Evolutionary conservation across 2,888 invertebrate species (phyloP), one percentile per base, ranked within the genome.

Genomic region (Rhimphoctona megacephalus): DNA sequence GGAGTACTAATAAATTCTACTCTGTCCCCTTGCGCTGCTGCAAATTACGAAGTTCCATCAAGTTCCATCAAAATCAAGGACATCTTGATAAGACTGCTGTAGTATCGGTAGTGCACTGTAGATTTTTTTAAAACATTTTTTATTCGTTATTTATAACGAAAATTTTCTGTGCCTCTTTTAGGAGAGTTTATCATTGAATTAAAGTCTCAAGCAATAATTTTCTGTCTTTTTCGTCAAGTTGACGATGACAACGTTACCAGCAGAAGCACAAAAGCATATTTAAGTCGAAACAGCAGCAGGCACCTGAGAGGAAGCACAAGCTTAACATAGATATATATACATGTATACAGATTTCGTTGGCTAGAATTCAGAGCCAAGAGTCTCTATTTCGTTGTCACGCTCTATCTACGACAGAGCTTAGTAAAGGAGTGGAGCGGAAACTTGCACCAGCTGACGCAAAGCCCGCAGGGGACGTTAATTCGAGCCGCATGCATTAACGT

Each of bases 391-490:
- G 70, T 77, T 81, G 85, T 81, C 66, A 69, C 76, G 66, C 76
- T 80, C 25, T 70, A 87, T 49, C 80, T 74, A 78, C 77, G 67
- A 66, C 36, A 39, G 46, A 67, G 78, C 87, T 88, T 69, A 73
- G 86, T 79, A 66, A 78, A 66, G 78, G 78, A 81, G 61, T 77
- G 57, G 66, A 79, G 79, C 79, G 69, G 76, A 76, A 79, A 83
- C 88, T 85, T 80, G 87, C 85, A 73, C 89, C 92, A 91, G 91
- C 92, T 91, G 91, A 89, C 91, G 90, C 90, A 85, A 57, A 81
- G 72, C 81, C 81, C 81, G 54, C 81, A 77, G 52, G 72, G 81
- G 36, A 85, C 81, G 81, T 81, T 85, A 81, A 85, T 85, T 81
- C 81, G 85, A 85, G 85, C 78, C 81, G 78, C 85, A 81, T 85